Percentiles rank a stretch among this genome's conserved stretches.
Conservation (phyloP, 2,888 invertebrate species). For the Pseudococcus jackbeardsleyi region DNA sequence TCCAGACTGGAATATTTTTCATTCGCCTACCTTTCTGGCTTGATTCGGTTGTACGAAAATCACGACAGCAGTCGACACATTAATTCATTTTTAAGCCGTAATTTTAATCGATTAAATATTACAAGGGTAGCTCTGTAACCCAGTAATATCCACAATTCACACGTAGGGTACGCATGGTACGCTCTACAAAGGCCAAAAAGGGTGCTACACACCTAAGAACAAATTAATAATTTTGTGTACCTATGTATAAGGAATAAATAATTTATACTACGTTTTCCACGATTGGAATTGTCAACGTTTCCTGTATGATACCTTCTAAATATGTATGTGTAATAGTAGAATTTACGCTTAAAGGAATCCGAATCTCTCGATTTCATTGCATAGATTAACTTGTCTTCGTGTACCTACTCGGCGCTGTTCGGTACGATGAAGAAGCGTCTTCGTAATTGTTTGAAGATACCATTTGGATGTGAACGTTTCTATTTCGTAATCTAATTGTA, state of each 20-base stretch:
- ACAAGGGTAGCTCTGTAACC: too few species aligned
- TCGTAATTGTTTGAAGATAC: slow-evolving; percentile 20
- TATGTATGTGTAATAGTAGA: not conserved
- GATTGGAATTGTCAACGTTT: not conserved
- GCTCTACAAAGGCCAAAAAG: too few species aligned
- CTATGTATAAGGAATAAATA: not conserved
- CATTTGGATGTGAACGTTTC: not conserved
- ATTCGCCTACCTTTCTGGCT: too few species aligned
- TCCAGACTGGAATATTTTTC: too few species aligned
- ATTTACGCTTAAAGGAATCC: slow-evolving; percentile 9
- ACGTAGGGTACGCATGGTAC: not conserved
- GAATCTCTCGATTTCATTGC: not conserved
- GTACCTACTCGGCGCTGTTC: not conserved
- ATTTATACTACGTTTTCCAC: not conserved
- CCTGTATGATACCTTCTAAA: not conserved
- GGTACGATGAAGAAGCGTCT: not conserved
- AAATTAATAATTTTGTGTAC: not conserved
- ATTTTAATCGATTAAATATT: too few species aligned
- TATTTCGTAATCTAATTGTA: slow-evolving; percentile 5
- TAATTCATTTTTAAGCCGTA: too few species aligned
- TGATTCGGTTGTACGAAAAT: too few species aligned
- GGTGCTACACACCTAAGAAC: not conserved
- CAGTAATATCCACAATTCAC: not conserved
- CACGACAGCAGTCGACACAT: too few species aligned
- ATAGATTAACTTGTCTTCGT: not conserved